Base-by-base conservation (phyloP, 2,888 invertebrate genomes). In the Ernsta delagoae region DNA sequence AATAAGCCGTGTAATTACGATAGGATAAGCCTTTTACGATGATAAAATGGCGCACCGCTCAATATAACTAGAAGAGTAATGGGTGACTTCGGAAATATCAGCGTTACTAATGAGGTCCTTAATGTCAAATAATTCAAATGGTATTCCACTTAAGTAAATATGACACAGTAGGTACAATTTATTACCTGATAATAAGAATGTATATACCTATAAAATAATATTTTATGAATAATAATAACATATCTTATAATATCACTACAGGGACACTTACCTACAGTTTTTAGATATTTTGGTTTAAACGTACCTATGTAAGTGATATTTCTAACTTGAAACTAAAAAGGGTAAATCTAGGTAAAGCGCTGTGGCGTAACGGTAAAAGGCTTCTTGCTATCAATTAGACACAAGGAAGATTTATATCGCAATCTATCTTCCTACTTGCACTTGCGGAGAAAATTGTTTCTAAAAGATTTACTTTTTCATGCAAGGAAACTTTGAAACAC, bases 1-100 rank as follows among this genome's bases (percentile, higher is more conserved):
- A 90, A 91, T 90, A 90, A 89, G 90, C 85, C 82, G 75, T 86
- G 85, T 90, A 90, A 90, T 90, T 88, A 88, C 86, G 83, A 91
- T 91, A n/a, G 90, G 90, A 91, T 87, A 82, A 81, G 76, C 81
- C 84, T 83, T 86, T 89, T 85, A 84, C 83, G 83, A 89, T 88
- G 88, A 90, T 88, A 88, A 88, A 90, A 88, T 83, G 81, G 78
- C 78, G 72, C 72, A 75, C 74, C 72, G 77, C 81, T 86, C 86
- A 86, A 88, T 88, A 85, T 82, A 83, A 75, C 73, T 75, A 74
- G 54, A 60, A 75, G 75, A 77, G 82, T 81, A 82, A 87, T 82
- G 78, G 77, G 83, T 85, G 77, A 81, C 77, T 76, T 77, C 77
- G 73, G 74, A 79, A 79, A 78, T 77, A 78, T 83, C 73, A 72